Evolutionary conservation across 2,113 vertebrate species (phyloP).

Genomic region (Tetraodon nigroviridis): DNA sequence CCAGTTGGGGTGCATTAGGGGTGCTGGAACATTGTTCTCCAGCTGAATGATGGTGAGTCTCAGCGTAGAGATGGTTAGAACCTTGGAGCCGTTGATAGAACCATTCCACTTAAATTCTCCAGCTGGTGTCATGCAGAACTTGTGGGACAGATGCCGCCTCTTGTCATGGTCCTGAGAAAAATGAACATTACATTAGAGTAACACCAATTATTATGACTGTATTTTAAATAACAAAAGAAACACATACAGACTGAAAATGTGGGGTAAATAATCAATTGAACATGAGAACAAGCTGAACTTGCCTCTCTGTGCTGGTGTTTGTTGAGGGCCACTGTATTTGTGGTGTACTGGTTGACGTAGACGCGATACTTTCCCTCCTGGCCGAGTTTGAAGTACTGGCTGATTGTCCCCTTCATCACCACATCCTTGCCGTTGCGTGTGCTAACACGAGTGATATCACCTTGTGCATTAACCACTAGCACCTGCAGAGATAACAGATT

Average conservation of each 20-base stretch:
- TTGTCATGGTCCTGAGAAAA: constrained; percentile 87
- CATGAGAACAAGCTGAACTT: constrained; percentile 13
- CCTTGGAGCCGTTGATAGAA: constrained; percentile 92
- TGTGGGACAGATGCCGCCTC: constrained; percentile 92
- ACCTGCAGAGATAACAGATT: constrained; percentile 70
- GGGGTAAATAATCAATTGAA: too few relatives aligned
- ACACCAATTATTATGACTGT: too few relatives aligned
- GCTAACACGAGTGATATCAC: constrained; percentile 85
- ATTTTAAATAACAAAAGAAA: too few relatives aligned
- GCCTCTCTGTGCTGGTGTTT: constrained; percentile 96
- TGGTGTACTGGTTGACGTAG: constrained; percentile 96
- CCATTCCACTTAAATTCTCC: constrained; percentile 99
- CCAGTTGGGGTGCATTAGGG: constrained; percentile 98
- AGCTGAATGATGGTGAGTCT: constrained; percentile 96
- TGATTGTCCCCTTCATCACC: constrained; percentile 85
- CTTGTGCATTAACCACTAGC: constrained; percentile 86
- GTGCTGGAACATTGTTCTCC: constrained; percentile 94
- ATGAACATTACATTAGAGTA: neutral
- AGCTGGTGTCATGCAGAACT: constrained; percentile 94
- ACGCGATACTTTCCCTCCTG: constrained; percentile 97
- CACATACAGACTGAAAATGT: too few relatives aligned
- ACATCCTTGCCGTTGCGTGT: constrained; percentile 80
- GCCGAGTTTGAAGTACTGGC: constrained; percentile 87
- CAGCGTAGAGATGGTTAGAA: constrained; percentile 94
- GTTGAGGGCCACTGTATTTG: constrained; percentile 91